Conservation (phyloP, 2,888 invertebrate genomes). For the Allophyes oxyacanthae region DNA sequence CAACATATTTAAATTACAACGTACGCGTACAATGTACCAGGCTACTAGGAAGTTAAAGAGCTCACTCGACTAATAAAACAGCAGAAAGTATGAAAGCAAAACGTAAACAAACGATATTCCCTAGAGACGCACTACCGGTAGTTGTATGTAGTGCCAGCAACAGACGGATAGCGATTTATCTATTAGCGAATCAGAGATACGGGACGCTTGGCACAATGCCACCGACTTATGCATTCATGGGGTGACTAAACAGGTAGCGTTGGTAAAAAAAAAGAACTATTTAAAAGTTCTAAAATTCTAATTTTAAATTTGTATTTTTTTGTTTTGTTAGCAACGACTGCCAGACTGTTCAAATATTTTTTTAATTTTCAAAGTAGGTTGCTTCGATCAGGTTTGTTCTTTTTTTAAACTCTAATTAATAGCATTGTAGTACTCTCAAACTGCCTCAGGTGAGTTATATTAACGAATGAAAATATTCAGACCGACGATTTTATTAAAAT, state of each 20-base stretch:
- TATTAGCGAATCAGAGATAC: conserved; percentile 75
- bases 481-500: background rate
- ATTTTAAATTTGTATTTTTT: no score
- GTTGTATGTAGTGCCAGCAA: conserved; percentile 43
- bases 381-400: no score
- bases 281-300: background rate
- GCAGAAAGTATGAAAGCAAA: conserved; percentile 46
- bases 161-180: conserved; percentile 68
- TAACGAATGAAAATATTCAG: no score
- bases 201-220: conserved; percentile 65
- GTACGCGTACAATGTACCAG: conserved; percentile 36
- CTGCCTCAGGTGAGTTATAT: no score
- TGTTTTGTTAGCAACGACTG: no score
- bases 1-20: no score
- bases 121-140: conserved; percentile 34
- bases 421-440: no score
- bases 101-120: conserved; percentile 51
- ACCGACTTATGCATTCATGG: conserved; percentile 67
- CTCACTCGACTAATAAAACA: conserved; percentile 29
- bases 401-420: no score
- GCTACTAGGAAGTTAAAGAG: conserved; percentile 35
- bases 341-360: no score
- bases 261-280: conserved; percentile 31
- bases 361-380: no score
- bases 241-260: conserved; percentile 60